Conservation (phyloP, 1,140 invertebrate genomes). For the Onthophagus taurus region DNA sequence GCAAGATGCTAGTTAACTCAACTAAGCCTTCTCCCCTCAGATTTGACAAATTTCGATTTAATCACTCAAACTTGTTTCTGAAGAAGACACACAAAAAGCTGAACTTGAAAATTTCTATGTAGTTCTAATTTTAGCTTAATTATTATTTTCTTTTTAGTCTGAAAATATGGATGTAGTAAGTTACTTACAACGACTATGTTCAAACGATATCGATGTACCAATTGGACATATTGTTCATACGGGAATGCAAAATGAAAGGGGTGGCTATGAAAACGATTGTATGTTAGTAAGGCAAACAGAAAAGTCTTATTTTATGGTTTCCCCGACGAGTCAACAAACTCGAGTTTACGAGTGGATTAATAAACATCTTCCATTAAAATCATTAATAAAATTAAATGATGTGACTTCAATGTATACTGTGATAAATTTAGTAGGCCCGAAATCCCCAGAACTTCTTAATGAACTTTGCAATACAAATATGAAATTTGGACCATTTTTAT, state of each 20-base stretch:
- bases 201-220: conserved; percentile 65
- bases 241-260: conserved; percentile 70
- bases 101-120: background rate
- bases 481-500: conserved; percentile 65
- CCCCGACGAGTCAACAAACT: conserved; percentile 72
- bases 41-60: too few species aligned
- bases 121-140: too few species aligned
- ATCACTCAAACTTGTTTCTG: background rate
- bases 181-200: conserved; percentile 66
- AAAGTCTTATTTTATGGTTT: conserved; percentile 75
- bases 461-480: conserved; percentile 65
- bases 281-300: conserved; percentile 60
- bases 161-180: conserved; percentile 52
- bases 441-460: conserved; percentile 58
- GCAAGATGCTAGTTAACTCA: too few species aligned
- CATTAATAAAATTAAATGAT: conserved; percentile 58
- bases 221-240: conserved; percentile 67
- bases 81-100: conserved; percentile 1
- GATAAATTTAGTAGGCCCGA: conserved; percentile 74
- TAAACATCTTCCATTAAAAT: conserved; percentile 52
- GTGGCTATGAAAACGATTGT: conserved; percentile 78
- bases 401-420: conserved; percentile 78
- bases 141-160: conserved; percentile 39
- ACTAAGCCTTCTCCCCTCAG: too few species aligned
- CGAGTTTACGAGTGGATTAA: conserved; percentile 66